These are phyloP conservation scores for Megatriorchis doriae DNA, from an alignment of 2,113 vertebrate genomes.

Conservation along the genomic window DNA sequence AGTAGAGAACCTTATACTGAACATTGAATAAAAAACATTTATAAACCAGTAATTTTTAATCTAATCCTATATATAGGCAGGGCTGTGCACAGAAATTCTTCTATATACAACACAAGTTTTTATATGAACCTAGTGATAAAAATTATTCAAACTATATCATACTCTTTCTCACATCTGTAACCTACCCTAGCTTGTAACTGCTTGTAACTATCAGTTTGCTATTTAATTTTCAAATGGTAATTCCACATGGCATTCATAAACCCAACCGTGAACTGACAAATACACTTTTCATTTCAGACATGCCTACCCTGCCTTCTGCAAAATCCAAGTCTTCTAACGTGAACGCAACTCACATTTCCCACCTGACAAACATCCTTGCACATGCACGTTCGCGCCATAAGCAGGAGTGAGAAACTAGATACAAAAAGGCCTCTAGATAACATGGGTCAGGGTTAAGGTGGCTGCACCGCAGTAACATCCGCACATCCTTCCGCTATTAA, in stretches of 20 bases:
- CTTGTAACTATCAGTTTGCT: not conserved
- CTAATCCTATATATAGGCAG: not conserved
- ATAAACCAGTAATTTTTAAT: not conserved
- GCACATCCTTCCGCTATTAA: not conserved
- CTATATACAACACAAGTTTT: not conserved
- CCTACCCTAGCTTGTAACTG: not conserved
- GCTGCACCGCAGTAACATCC: not conserved
- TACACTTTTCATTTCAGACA: not conserved
- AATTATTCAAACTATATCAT: not conserved
- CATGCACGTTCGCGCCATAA: fast-evolving
- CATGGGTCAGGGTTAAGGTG: fast-evolving
- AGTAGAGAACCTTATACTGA: not conserved
- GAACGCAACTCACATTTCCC: not conserved
- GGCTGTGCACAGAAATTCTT: not conserved
- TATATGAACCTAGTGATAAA: not conserved
- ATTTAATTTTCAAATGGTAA: not conserved
- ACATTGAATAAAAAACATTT: not conserved
- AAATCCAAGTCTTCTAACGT: not conserved
- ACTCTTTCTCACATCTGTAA: not conserved
- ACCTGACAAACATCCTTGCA: not conserved
- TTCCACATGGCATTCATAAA: not conserved
- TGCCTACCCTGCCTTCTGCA: not conserved
- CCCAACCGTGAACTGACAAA: not conserved
- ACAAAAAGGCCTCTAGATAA: not conserved
- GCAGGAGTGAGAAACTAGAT: not conserved